A percentile compares a stretch with the other conserved stretches of the same genome.
Evolutionary conservation across 2,113 vertebrate genomes (phyloP).

Genomic region (Castor canadensis): DNA sequence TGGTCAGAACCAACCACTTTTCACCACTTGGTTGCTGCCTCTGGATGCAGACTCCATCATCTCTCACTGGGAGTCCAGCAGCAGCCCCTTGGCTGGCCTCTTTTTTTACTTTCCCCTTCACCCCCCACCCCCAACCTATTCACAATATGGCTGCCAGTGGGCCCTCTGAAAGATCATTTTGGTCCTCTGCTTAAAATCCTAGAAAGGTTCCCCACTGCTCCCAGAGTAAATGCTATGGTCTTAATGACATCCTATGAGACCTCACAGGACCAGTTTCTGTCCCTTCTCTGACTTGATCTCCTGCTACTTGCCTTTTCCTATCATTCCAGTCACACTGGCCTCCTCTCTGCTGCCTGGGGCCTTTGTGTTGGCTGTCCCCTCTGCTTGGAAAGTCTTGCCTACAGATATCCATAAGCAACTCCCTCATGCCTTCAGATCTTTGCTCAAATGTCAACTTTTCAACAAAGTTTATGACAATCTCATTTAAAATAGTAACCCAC

Average conservation of each 20-base stretch:
- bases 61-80: not conserved
- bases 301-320: rapidly evolving
- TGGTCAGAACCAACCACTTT: not conserved
- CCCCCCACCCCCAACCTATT: not conserved
- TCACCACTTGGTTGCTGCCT: not conserved
- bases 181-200: not conserved
- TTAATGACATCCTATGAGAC: not conserved
- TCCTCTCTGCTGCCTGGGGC: not conserved
- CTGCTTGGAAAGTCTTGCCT: not conserved
- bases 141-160: not conserved
- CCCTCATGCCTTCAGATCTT: not conserved
- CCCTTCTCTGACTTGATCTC: not conserved
- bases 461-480: not conserved
- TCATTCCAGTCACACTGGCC: not conserved
- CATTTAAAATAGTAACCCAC: not conserved
- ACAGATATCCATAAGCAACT: not conserved
- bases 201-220: not conserved
- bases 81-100: not conserved
- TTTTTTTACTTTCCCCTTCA: not conserved
- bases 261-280: not conserved
- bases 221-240: not conserved
- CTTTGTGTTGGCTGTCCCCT: not conserved
- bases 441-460: constrained; percentile 8
- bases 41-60: too few species aligned
- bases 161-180: not conserved